Evolutionary conservation across 2,888 invertebrate species (phyloP), one percentile per base, ranked within the genome.

Genomic region (Phorcus lineatus): DNA sequence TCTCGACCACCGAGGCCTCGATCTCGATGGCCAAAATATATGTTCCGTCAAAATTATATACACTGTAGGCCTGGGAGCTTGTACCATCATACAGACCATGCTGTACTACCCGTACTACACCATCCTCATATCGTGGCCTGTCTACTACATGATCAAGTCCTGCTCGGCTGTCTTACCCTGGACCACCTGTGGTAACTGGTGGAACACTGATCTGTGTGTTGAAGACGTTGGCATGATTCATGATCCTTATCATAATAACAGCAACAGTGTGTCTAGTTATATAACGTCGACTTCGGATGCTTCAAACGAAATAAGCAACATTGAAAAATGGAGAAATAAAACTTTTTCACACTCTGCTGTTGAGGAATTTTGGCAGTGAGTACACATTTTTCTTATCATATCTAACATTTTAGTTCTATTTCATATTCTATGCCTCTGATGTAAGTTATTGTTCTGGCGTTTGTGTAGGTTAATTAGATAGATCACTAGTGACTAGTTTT

Each of bases 91-190:
- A 24, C 62, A 13, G 2, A 28, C 62, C 9, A 16, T 62, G 2
- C 24, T 22, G 24, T 62, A 62, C 24, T 16, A 28, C 28, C 62
- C 62, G 4, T 28, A 62, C 28, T 62, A 62, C 24, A 62, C 24
- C 62, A 24, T 62, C 22, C 28, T 28, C 28, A 24, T 62, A 11
- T 24, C 62, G n/a, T 62, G 62, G 62, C 62, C 62, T 1, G 24
- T 62, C 62, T 62, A 62, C 62, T 62, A 62, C 62, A 62, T 62
- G 62, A 17, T 62, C 16, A 62, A 62, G 62, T 24, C 62, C 62
- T 62, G 62, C 28, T 62, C 62, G 16, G 28, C 28, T 16, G 62
- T 62, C 24, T 17, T 62, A 17, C 62, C 62, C 62, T 62, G 62
- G 62, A 62, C 62, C 7, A 62, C 62, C 6, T 62, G 62, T 28